These are phyloP conservation scores for Micrasema minimum DNA, from an alignment of 1,140 invertebrate genomes.

Conservation along the genomic window DNA sequence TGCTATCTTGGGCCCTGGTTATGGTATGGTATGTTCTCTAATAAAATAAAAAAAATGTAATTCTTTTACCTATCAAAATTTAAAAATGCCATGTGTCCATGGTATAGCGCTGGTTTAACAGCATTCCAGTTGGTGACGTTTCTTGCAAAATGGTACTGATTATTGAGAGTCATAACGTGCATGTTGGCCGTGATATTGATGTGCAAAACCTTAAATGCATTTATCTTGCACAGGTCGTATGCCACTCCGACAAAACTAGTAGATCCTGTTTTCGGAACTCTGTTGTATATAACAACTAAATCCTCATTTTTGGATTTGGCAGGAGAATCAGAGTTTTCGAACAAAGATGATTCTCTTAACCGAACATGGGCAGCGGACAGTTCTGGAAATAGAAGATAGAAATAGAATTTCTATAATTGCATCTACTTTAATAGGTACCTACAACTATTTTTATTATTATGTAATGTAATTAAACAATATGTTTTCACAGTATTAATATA, in stretches of 20 bases:
- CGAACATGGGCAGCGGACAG: slow-evolving; percentile 58
- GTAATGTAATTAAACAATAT: too few relatives aligned
- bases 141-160: slow-evolving; percentile 90
- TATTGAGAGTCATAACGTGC: slow-evolving; percentile 90
- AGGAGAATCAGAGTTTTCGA: slow-evolving; percentile 45
- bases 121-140: slow-evolving; percentile 91
- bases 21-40: too few relatives aligned
- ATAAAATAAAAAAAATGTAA: too few relatives aligned
- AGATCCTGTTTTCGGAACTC: slow-evolving; percentile 98
- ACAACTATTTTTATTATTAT: too few relatives aligned
- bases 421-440: too few relatives aligned
- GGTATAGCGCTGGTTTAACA: slow-evolving; percentile 93
- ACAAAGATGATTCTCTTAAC: slow-evolving; percentile 54
- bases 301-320: slow-evolving; percentile 63
- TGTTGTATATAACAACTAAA: slow-evolving; percentile 90
- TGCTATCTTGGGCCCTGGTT: too few relatives aligned
- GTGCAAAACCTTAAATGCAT: slow-evolving; percentile 86
- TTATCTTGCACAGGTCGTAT: slow-evolving; percentile 93
- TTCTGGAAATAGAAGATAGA: slow-evolving; percentile 58
- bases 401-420: too few relatives aligned
- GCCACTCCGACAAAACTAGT: slow-evolving; percentile 98
- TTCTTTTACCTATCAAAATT: slow-evolving; percentile 89
- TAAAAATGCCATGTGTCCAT: slow-evolving; percentile 96
- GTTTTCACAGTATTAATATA: too few relatives aligned
- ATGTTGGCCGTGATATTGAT: slow-evolving; percentile 96